A percentile compares a stretch with the other conserved stretches of the same genome.
Conservation (phyloP, 2,113 vertebrate species). For the Hucho hucho region DNA sequence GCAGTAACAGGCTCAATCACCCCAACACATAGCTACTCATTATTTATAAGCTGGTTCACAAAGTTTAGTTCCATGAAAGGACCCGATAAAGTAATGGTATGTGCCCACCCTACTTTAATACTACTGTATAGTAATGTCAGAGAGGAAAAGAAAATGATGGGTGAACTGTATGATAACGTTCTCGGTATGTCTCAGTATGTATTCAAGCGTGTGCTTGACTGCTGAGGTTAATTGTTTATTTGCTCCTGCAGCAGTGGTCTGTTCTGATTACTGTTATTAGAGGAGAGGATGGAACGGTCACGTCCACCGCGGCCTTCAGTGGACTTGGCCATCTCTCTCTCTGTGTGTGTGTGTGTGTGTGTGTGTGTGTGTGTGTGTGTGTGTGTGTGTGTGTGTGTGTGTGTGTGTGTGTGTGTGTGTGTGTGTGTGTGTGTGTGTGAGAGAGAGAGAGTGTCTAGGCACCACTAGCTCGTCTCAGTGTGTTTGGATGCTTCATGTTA, state of each 20-base stretch:
- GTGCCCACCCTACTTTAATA: no score
- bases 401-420: no score
- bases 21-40: no score
- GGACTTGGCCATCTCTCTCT: slow-evolving; percentile 34
- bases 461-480: slow-evolving; percentile 36
- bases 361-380: no score
- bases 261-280: slow-evolving; percentile 65
- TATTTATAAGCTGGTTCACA: no score
- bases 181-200: neutral
- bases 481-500: slow-evolving; percentile 45
- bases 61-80: no score
- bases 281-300: slow-evolving; percentile 42
- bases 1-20: no score
- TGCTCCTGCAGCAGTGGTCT: slow-evolving; percentile 58
- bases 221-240: slow-evolving; percentile 71
- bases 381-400: no score
- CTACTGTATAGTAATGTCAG: slow-evolving; percentile 7
- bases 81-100: no score
- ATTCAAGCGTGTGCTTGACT: slow-evolving; percentile 42
- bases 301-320: slow-evolving; percentile 33
- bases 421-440: no score
- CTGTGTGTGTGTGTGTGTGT: no score
- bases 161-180: neutral
- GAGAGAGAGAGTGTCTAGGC: slow-evolving; percentile 1
- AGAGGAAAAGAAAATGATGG: slow-evolving; percentile 28